A percentile compares a stretch with the other conserved stretches of the same genome.
These are phyloP conservation scores for Pachyuromys duprasi DNA, from an alignment of 2,797 vertebrate species.

Conservation along the genomic window DNA sequence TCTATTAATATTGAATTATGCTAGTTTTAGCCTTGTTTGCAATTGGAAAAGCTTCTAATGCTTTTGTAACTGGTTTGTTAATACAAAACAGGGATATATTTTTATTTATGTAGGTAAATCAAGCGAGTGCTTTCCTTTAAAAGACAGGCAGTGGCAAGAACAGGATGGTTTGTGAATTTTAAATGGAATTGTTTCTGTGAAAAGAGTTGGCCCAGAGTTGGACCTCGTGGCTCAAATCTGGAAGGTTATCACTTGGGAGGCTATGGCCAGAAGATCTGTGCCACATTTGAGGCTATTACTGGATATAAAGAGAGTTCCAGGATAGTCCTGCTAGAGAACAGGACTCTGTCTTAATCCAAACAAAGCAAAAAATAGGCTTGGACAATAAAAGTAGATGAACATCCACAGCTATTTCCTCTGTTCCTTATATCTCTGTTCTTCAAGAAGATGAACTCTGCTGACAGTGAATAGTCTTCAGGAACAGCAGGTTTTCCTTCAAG, in stretches of 20 bases:
- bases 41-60: not conserved
- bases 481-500: not conserved
- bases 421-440: not conserved
- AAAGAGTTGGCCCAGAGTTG: not conserved
- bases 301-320: not conserved
- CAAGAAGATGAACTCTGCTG: accelerated
- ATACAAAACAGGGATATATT: not conserved
- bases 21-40: not conserved
- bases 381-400: not conserved
- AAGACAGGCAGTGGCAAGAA: not conserved
- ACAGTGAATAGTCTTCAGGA: not conserved
- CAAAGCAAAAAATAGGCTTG: not conserved
- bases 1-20: not conserved
- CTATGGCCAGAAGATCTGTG: not conserved
- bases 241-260: not conserved
- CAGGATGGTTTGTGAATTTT: not conserved
- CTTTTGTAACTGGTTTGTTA: not conserved
- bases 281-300: not conserved
- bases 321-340: not conserved
- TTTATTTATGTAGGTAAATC: constrained; percentile 22
- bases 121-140: not conserved
- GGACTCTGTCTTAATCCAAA: not conserved
- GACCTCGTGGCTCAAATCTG: not conserved
- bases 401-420: too few relatives aligned
- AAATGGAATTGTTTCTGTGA: not conserved